These are phyloP conservation scores for Epizoanthus rinbou DNA, from an alignment of 92 coral and sea anemone species.

Conservation along the genomic window DNA sequence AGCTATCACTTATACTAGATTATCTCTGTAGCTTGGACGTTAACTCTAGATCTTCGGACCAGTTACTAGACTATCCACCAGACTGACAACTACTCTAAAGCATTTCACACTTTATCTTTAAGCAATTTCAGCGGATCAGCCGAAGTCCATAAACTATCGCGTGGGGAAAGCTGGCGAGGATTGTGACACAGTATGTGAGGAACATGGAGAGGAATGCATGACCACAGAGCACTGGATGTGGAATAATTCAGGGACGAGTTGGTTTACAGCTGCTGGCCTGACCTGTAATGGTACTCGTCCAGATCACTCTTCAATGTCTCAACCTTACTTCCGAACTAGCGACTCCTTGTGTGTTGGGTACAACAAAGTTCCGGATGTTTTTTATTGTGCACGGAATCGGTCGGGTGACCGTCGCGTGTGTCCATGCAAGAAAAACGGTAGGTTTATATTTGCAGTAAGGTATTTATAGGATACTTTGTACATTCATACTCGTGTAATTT, in stretches of 20 bases:
- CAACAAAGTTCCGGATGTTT: background rate
- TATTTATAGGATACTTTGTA: no score
- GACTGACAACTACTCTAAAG: no score
- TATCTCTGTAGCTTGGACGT: no score
- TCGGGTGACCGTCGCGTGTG: background rate
- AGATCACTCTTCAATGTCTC: no score
- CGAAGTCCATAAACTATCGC: conserved; percentile 5
- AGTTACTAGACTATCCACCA: no score
- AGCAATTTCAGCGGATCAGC: conserved; percentile 15
- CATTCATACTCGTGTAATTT: no score
- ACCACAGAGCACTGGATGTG: conserved; percentile 39
- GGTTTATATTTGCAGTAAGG: no score
- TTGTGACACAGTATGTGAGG: background rate
- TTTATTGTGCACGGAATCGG: background rate
- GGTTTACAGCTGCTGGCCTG: conserved; percentile 27
- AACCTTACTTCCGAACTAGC: no score
- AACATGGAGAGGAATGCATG: conserved; percentile 24
- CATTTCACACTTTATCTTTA: background rate
- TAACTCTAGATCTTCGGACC: no score
- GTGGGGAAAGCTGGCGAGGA: background rate
- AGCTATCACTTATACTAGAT: no score
- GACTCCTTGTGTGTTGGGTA: conserved; percentile 18
- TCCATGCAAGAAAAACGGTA: conserved; percentile 15
- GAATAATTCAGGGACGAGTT: conserved; percentile 1
- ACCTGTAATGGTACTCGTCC: no score